phyloP scores from a whole-genome alignment of 2,888 invertebrate genomes.

The Xanthia togata region DNA sequence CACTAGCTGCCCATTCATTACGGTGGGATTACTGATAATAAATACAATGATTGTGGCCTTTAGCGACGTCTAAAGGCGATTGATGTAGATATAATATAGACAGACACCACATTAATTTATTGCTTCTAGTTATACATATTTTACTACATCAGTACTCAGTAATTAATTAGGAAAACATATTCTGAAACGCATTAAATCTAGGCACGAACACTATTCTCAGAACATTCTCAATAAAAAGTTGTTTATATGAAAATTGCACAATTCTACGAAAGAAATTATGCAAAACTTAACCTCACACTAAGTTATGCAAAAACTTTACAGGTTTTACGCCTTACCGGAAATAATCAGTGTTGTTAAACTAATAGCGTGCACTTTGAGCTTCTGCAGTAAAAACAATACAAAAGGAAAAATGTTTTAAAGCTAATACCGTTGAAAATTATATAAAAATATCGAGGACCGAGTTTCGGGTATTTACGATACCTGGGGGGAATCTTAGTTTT shows the following conservation, averaged over 20 bases:
- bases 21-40: conserved; percentile 33
- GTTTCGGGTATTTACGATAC: conserved; percentile 57
- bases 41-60: conserved; percentile 40
- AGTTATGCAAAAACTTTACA: conserved; percentile 59
- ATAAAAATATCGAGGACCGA: conserved; percentile 37
- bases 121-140: conserved; percentile 1
- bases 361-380: conserved; percentile 35
- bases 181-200: conserved; percentile 20
- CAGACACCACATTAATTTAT: background rate
- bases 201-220: conserved; percentile 30
- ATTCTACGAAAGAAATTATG: conserved; percentile 54
- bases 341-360: conserved; percentile 53
- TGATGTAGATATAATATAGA: conserved; percentile 22
- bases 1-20: conserved; percentile 44
- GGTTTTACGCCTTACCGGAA: conserved; percentile 35
- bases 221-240: conserved; percentile 48
- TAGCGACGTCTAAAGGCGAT: conserved; percentile 14
- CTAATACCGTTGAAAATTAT: conserved; percentile 35
- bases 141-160: background rate
- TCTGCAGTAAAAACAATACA: conserved; percentile 2
- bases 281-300: conserved; percentile 50
- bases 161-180: conserved; percentile 14
- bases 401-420: conserved; percentile 1
- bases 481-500: conserved; percentile 62
- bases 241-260: conserved; percentile 48